Conservation (phyloP, 2,797 vertebrate genomes). For the Pipistrellus nathusii region DNA sequence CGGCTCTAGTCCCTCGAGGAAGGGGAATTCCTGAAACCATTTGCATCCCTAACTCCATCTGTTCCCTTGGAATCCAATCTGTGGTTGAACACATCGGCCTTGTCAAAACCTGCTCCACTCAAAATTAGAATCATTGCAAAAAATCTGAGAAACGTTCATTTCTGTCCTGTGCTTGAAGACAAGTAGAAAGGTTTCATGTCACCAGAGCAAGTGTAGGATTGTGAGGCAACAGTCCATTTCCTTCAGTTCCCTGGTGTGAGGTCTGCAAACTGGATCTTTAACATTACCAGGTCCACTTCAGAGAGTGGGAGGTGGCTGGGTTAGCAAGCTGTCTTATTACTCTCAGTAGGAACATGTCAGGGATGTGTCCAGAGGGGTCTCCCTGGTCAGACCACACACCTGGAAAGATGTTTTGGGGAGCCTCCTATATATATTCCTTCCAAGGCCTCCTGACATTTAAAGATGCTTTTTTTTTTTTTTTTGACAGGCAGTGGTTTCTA, state of each 20-base stretch:
- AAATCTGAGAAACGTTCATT: background rate
- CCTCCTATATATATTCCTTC: background rate
- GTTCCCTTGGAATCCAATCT: conserved; percentile 24
- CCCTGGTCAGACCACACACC: background rate
- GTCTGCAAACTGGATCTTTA: background rate
- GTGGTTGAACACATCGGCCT: background rate
- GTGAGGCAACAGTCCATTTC: background rate
- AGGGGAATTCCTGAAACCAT: background rate
- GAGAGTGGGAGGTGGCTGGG: background rate
- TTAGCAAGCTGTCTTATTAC: background rate
- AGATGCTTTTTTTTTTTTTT: background rate
- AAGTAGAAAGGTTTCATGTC: background rate
- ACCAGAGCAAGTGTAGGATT: background rate
- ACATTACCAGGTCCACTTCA: background rate
- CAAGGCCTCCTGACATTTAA: background rate
- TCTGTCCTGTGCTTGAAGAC: background rate
- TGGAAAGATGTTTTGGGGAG: background rate
- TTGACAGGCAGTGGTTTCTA: background rate
- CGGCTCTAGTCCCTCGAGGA: background rate
- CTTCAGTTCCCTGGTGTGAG: background rate
- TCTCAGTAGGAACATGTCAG: background rate
- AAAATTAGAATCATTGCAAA: background rate
- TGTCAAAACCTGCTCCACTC: background rate
- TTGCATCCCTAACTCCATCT: background rate
- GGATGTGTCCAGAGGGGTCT: background rate